A percentile compares a stretch with the other conserved stretches of the same genome.
These are phyloP conservation scores for Daubentonia madagascariensis DNA, from an alignment of 2,113 vertebrate species.

Conservation along the genomic window DNA sequence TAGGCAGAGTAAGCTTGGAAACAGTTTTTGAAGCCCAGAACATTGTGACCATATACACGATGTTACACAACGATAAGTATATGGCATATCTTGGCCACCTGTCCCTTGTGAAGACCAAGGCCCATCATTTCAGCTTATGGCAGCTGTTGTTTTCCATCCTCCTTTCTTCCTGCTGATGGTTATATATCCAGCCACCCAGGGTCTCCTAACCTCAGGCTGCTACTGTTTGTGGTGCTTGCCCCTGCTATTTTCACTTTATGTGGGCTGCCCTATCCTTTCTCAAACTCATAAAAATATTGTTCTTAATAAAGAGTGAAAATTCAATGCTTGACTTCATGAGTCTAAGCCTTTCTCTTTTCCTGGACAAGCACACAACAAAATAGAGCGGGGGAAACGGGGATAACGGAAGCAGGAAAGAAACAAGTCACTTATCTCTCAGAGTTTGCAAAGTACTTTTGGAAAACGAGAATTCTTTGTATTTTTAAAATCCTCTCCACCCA, in stretches of 20 bases:
- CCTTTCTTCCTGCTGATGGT: slow-evolving; percentile 20
- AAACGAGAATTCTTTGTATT: slow-evolving; percentile 72
- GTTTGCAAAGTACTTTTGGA: slow-evolving; percentile 73
- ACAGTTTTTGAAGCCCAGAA: slow-evolving; percentile 57
- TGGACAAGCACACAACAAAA: slow-evolving; percentile 3
- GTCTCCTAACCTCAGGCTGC: slow-evolving; percentile 56
- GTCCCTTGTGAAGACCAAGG: slow-evolving; percentile 78
- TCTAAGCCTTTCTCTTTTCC: slow-evolving; percentile 62
- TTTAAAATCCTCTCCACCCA: slow-evolving; percentile 71
- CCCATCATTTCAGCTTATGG: slow-evolving; percentile 59
- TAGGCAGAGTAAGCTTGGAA: slow-evolving; percentile 52
- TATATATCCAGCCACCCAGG: slow-evolving; percentile 39
- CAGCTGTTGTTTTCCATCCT: slow-evolving; percentile 81
- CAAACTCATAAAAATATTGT: slow-evolving; percentile 25
- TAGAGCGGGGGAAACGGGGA: background rate
- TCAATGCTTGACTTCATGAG: slow-evolving; percentile 59
- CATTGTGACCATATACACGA: slow-evolving; percentile 49
- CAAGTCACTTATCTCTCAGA: slow-evolving; percentile 68
- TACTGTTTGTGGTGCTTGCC: slow-evolving; percentile 33
- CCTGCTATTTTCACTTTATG: slow-evolving; percentile 63
- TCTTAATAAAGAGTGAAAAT: slow-evolving; percentile 55
- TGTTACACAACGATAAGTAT: background rate
- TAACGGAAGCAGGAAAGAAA: slow-evolving; percentile 42
- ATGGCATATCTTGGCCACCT: slow-evolving; percentile 76
- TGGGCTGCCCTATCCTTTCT: slow-evolving; percentile 7